Evolutionary conservation across 2,797 vertebrate species (phyloP).

Genomic region (Otus scops): DNA sequence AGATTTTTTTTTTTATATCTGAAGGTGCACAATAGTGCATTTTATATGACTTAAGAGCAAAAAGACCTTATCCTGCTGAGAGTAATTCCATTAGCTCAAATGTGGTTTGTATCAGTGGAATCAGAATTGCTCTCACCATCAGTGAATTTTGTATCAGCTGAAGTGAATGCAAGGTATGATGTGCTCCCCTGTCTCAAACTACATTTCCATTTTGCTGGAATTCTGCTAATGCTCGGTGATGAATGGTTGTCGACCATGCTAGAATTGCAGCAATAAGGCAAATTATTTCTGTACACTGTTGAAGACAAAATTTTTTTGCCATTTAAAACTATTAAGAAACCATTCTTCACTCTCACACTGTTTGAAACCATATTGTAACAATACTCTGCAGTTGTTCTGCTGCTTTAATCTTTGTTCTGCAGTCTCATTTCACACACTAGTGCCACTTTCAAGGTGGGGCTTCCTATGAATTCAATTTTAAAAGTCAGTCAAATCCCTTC

Average conservation of each 20-base stretch:
- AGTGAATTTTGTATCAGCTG: neutral
- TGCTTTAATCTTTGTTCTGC: neutral
- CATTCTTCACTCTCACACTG: neutral
- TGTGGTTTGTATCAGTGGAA: neutral
- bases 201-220: neutral
- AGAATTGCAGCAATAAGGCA: neutral
- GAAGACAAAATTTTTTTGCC: neutral
- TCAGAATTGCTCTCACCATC: neutral
- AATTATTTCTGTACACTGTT: neutral
- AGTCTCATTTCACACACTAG: neutral
- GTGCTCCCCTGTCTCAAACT: neutral
- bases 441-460: neutral
- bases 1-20: neutral
- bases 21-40: neutral
- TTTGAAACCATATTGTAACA: neutral
- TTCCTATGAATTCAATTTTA: neutral
- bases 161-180: neutral
- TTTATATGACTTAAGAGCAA: neutral
- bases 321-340: neutral
- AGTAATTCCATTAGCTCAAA: neutral
- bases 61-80: neutral
- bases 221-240: neutral
- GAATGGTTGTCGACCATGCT: accelerated
- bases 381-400: neutral
- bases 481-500: neutral